Evolutionary conservation across 2,888 invertebrate genomes (phyloP), one percentile per base, ranked within the genome.

Genomic region (Dyspetes luteomarginatus): DNA sequence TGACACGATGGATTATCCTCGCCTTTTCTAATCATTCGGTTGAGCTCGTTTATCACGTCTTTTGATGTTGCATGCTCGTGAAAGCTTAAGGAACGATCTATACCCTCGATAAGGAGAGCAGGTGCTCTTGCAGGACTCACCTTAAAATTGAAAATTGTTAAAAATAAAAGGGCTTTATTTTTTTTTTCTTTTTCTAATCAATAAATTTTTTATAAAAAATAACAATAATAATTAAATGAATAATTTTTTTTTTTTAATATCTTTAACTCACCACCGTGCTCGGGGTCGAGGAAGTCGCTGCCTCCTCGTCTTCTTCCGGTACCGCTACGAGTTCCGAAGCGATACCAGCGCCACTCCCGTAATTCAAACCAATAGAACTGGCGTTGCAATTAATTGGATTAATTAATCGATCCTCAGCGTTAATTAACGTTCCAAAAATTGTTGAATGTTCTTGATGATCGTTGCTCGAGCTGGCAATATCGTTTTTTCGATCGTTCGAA

Each of bases 21-120:
- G 1, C 94, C 94, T 85, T 93, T 94, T 60, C 93, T 92, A 74
- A 94, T 94, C 93, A 94, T 94, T 65, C 94, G 93, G 89, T 96
- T 96, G 17, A 96, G 92, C 88, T 96, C 96, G 86, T 96, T 96
- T 85, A 96, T 96, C 69, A 96, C 95, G 89, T 96, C 96, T 89
- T 96, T 96, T 52, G 95, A 95, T 43, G 96, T 95, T 12, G 96
- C 95, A 81, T 95, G 93, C 88, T 96, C 95, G 86, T 95, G 95
- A 88, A 96, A 96, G 92, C 95, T 95, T 77, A 95, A 91, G 5
- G 94, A 94, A 85, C 95, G 93, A 85, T 93, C 89, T 55, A 87
- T 86, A 30, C 89, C 90, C 67, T 91, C 91, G 75, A 91, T 81
- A n/a, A 91, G 78, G 9, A 91, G 84, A 0, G 86, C 84, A 0